Evolutionary conservation across 2,113 vertebrate genomes (phyloP).

Genomic region (Trichechus manatus): DNA sequence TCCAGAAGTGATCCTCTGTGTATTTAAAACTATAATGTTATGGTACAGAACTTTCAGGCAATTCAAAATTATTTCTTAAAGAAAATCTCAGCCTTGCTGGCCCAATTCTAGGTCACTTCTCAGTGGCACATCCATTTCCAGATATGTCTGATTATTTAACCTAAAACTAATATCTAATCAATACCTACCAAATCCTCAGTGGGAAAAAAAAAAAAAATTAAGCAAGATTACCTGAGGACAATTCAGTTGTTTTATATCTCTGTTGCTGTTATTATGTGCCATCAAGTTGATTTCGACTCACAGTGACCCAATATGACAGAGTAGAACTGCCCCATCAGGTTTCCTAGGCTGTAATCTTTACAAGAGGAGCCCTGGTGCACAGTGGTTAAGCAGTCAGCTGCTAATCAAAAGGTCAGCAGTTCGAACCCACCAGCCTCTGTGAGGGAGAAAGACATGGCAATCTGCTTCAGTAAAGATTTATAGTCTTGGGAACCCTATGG

Average conservation of each 20-base stretch:
- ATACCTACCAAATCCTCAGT: neutral
- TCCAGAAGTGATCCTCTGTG: neutral
- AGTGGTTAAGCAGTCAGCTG: too few species aligned
- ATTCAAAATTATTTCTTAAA: constrained; percentile 12
- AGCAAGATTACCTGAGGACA: neutral
- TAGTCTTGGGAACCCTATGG: too few species aligned
- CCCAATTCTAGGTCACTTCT: neutral
- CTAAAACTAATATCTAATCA: neutral
- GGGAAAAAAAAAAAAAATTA: neutral
- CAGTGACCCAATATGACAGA: neutral
- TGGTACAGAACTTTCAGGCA: neutral
- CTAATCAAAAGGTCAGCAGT: too few species aligned
- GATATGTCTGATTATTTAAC: neutral
- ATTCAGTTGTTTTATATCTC: neutral
- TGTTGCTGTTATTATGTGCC: neutral
- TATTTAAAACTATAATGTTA: neutral
- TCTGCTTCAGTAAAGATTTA: too few species aligned
- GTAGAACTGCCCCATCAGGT: neutral
- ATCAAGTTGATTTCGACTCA: neutral
- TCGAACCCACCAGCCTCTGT: too few species aligned
- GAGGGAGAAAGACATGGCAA: too few species aligned
- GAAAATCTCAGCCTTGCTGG: neutral
- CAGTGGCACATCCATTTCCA: neutral
- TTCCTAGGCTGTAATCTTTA: neutral
- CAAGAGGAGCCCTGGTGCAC: too few species aligned